phyloP scores from a whole-genome alignment of 2,888 invertebrate genomes.

The Xanthorhoe designata region DNA sequence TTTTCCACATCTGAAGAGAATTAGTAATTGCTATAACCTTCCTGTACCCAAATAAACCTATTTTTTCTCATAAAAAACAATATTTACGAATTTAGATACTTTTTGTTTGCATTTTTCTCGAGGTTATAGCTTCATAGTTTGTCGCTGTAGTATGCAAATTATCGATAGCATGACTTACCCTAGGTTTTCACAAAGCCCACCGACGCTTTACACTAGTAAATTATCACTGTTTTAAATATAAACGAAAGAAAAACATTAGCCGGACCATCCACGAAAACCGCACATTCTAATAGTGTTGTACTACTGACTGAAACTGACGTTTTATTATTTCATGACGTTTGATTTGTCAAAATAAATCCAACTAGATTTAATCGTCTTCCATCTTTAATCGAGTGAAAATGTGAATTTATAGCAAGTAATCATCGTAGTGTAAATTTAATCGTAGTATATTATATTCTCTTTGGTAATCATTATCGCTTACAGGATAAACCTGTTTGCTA shows the following conservation, averaged over 20 bases:
- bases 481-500: no score
- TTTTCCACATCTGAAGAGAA: not conserved
- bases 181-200: slow-evolving; percentile 53
- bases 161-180: slow-evolving; percentile 57
- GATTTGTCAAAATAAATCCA: no score
- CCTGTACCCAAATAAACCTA: slow-evolving; percentile 3
- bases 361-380: no score
- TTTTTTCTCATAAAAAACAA: slow-evolving; percentile 11
- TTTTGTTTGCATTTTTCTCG: slow-evolving; percentile 27
- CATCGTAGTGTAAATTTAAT: no score
- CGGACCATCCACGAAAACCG: slow-evolving; percentile 62
- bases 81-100: slow-evolving; percentile 11
- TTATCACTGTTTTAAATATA: slow-evolving; percentile 77
- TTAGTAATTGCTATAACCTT: not conserved
- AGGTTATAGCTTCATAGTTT: slow-evolving; percentile 34
- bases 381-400: no score
- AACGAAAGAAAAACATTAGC: slow-evolving; percentile 76
- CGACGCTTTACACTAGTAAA: slow-evolving; percentile 74
- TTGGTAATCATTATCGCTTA: no score
- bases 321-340: no score
- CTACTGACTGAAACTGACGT: no score
- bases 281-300: slow-evolving; percentile 41
- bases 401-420: no score
- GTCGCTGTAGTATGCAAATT: slow-evolving; percentile 7
- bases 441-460: no score